Conservation (phyloP, 2,113 vertebrate species). For the Cariama cristata region DNA sequence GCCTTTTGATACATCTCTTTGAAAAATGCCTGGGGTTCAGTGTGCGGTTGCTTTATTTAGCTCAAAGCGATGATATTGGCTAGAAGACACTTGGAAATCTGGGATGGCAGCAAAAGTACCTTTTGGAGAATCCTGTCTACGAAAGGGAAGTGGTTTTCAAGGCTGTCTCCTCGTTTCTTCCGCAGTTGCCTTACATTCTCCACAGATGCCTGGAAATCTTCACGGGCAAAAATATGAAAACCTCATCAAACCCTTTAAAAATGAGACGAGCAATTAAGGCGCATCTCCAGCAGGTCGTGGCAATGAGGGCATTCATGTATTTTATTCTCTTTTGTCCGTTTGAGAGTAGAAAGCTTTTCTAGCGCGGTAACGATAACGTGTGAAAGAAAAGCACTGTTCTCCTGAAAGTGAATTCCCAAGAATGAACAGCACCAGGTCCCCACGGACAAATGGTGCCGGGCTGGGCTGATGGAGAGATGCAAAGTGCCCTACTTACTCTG, state of each 20-base stretch:
- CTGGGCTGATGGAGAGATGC: neutral
- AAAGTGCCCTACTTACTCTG: neutral
- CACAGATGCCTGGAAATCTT: neutral
- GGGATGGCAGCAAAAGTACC: neutral
- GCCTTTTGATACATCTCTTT: neutral
- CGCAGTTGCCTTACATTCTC: neutral
- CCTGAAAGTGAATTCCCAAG: neutral
- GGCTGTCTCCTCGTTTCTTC: neutral
- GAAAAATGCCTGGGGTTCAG: neutral
- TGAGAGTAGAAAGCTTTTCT: neutral
- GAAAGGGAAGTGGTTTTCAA: neutral
- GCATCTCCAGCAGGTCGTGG: neutral
- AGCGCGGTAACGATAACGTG: rapidly evolving
- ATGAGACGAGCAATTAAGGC: neutral
- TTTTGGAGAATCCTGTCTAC: neutral
- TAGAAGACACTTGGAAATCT: neutral
- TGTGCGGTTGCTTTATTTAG: neutral
- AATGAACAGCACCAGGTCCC: neutral
- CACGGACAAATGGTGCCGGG: neutral
- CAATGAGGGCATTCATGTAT: rapidly evolving
- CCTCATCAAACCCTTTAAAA: neutral
- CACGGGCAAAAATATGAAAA: neutral
- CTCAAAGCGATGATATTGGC: neutral
- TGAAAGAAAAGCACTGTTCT: neutral
- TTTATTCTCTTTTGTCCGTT: neutral